Base-by-base conservation (phyloP, 37 sponge, comb jelly and placozoan species). In the Halichondria panicea region DNA sequence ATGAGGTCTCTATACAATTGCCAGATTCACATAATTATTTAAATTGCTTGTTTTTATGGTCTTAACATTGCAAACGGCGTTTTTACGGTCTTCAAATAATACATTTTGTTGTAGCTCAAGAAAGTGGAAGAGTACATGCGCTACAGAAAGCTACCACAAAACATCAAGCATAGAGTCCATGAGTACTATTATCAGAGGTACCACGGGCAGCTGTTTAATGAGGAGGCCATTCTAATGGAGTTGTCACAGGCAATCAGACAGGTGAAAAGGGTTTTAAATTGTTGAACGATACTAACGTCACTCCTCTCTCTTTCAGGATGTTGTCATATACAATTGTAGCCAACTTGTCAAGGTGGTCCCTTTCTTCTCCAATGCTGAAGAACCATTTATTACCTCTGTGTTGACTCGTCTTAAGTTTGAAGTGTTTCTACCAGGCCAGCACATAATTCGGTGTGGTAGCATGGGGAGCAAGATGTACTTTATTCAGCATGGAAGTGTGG, bases 381-480 rank as follows among this genome's bases (percentile, higher is more conserved):
- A 74, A 21, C 33, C 40, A 0, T 87, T 87, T 45, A 70, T 87
- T 34, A 68, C 67, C 13, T 63, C 81, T 7, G 64, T 87, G 18
- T 25, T 80, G 15, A 79, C 87, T 9, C 41, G 54, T 39, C 58
- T 87, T 27, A 55, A 42, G 13, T 87, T 80, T 46, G 87, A 87
- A 5, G 87, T 87, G 59, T 87, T 79, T 56, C 81, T 87, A 15
- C 75, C 77, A 3, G 81, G 71, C 7, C 81, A 87, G 27, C 69
- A 31, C 64, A 74, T 87, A 43, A 70, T 80, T 32, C 63, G 34
- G 13, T 59, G 43, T 44, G 81, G 80, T 1, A 43, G 56, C 31
- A 40, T 81, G 9, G 87, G 89, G 0, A 30, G 18, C 60, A 83
- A 77, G 58, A 88, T 88, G 89, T 88, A 88, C 89, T 88, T 88